Percentiles rank a stretch among this genome's conserved stretches.
These are phyloP conservation scores for Micoletzkya japonica DNA, from an alignment of 2,888 invertebrate species.

Conservation along the genomic window DNA sequence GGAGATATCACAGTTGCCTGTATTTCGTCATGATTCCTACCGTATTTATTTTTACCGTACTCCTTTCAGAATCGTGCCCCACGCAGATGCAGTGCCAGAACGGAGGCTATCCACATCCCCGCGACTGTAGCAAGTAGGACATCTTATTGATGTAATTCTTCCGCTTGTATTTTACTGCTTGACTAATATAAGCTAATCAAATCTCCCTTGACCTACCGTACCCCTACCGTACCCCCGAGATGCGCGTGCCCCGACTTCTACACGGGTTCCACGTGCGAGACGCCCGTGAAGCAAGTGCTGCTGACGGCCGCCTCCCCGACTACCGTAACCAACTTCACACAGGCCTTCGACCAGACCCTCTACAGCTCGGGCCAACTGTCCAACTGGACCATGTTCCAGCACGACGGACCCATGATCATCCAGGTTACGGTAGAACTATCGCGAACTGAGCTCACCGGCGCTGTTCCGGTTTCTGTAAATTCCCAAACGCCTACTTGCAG, in stretches of 20 bases:
- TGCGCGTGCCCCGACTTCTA: constrained; percentile 19
- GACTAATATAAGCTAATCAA: too few relatives aligned
- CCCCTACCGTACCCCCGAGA: too few relatives aligned
- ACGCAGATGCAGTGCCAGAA: constrained; percentile 4
- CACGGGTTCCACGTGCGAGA: constrained; percentile 15
- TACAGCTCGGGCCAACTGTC: neutral
- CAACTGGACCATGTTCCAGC: constrained; percentile 12
- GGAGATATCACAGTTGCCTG: neutral
- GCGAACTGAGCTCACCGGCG: neutral
- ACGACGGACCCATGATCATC: constrained; percentile 2
- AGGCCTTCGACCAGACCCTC: neutral
- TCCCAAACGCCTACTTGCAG: neutral
- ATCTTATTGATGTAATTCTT: neutral
- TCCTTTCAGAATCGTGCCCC: neutral
- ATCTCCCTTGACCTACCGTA: too few relatives aligned
- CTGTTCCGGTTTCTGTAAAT: neutral
- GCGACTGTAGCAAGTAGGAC: constrained; percentile 5
- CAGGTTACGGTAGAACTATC: neutral
- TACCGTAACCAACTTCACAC: neutral
- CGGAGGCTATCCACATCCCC: constrained; percentile 6
- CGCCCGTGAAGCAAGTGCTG: neutral
- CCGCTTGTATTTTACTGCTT: too few relatives aligned
- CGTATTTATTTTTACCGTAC: neutral
- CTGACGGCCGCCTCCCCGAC: neutral
- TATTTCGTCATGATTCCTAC: neutral